These are phyloP conservation scores for Uropetala carovei DNA, from an alignment of 2,888 invertebrate genomes.

Conservation along the genomic window DNA sequence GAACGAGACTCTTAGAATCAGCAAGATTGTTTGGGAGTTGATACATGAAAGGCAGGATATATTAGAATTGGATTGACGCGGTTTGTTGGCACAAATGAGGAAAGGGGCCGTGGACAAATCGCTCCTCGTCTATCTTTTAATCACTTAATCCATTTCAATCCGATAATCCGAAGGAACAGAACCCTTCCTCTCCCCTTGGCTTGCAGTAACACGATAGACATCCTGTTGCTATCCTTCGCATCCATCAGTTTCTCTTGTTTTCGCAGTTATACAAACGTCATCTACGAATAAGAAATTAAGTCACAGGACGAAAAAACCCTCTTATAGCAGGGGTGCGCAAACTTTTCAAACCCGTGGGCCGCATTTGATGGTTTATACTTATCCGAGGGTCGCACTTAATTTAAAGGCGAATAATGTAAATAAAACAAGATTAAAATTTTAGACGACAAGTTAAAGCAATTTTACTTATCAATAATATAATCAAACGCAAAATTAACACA, in stretches of 20 bases:
- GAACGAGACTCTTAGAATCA: not conserved
- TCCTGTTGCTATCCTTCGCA: not conserved
- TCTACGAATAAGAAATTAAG: too few relatives aligned
- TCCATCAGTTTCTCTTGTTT: not conserved
- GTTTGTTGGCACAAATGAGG: constrained; percentile 30
- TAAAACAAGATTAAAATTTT: too few relatives aligned
- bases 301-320: too few relatives aligned
- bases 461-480: too few relatives aligned
- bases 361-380: too few relatives aligned
- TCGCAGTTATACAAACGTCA: too few relatives aligned
- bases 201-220: not conserved
- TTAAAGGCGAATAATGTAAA: too few relatives aligned
- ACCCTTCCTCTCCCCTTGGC: not conserved
- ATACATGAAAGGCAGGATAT: not conserved
- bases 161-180: not conserved
- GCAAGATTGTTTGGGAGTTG: not conserved
- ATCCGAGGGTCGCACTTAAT: too few relatives aligned
- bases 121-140: constrained; percentile 46
- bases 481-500: too few relatives aligned
- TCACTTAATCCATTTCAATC: constrained; percentile 62
- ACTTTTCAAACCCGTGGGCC: too few relatives aligned
- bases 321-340: too few relatives aligned
- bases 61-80: constrained; percentile 10
- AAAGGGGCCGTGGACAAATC: constrained; percentile 9
- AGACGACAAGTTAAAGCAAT: too few relatives aligned